Evolutionary conservation across 2,113 vertebrate species (phyloP).

Genomic region (Oceanites oceanicus): DNA sequence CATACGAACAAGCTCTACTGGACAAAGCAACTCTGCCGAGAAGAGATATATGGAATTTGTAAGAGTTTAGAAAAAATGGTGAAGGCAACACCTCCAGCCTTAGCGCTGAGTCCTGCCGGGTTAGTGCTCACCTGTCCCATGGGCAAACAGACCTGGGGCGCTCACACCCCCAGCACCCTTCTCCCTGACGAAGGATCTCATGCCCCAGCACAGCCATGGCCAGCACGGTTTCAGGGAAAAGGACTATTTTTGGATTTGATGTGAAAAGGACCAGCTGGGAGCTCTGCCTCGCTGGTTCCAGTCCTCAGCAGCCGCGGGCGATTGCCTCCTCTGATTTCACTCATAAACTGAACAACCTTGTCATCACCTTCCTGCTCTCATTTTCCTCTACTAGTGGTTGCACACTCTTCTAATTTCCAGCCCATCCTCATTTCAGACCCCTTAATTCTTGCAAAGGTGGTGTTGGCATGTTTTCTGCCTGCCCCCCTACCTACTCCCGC

Average conservation of each 20-base stretch:
- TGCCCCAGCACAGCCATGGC: background rate
- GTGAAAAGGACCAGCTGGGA: background rate
- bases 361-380: background rate
- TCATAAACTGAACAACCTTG: background rate
- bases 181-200: rapidly evolving
- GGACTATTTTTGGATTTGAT: background rate
- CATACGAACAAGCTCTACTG: rapidly evolving
- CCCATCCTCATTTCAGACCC: background rate
- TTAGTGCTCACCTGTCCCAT: background rate
- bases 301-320: rapidly evolving
- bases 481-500: too few relatives aligned
- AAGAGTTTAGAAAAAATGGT: background rate
- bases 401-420: background rate
- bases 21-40: background rate
- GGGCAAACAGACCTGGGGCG: background rate
- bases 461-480: background rate
- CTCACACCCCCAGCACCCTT: background rate
- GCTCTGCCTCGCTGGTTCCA: background rate
- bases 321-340: background rate
- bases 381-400: background rate
- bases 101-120: background rate
- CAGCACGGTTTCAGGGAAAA: background rate
- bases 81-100: background rate
- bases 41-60: background rate
- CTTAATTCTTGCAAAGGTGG: background rate